Evolutionary conservation across 2,888 invertebrate species (phyloP).

Genomic region (Desoria tigrina): DNA sequence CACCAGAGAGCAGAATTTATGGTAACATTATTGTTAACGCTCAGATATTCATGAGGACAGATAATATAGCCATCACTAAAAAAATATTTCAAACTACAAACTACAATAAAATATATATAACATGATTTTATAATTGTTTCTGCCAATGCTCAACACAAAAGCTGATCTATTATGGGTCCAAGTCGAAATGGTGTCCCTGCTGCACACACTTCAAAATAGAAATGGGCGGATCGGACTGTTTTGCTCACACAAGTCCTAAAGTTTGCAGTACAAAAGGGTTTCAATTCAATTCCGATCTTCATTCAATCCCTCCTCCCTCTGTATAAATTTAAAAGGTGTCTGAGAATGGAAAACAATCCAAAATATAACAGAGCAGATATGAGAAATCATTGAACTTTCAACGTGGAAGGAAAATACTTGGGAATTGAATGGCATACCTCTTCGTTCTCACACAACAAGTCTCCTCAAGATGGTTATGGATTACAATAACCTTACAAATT

Average conservation of each 20-base stretch:
- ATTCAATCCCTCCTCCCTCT: not conserved
- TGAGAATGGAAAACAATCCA: slow-evolving; percentile 5
- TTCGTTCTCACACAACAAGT: no score
- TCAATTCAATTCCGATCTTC: slow-evolving; percentile 2
- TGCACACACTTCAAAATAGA: slow-evolving; percentile 28
- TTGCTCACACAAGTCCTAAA: slow-evolving; percentile 18
- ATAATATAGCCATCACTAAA: not conserved
- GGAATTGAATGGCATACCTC: no score
- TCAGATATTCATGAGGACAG: not conserved
- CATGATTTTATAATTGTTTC: slow-evolving; percentile 10
- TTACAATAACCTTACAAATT: no score
- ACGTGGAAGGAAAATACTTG: no score
- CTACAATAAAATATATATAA: no score
- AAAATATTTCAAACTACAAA: not conserved
- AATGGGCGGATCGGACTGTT: slow-evolving; percentile 26
- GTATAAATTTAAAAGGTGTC: slow-evolving; percentile 13
- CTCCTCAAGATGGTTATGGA: not conserved
- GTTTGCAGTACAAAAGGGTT: slow-evolving; percentile 28
- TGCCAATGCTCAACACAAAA: slow-evolving; percentile 11
- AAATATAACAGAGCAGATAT: not conserved
- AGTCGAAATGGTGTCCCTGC: slow-evolving; percentile 14
- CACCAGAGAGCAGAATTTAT: not conserved
- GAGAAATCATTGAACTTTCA: not conserved
- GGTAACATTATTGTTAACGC: not conserved
- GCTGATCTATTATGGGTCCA: slow-evolving; percentile 7